phyloP scores from a whole-genome alignment of 2,888 invertebrate species.

The Euzophera pinguis region DNA sequence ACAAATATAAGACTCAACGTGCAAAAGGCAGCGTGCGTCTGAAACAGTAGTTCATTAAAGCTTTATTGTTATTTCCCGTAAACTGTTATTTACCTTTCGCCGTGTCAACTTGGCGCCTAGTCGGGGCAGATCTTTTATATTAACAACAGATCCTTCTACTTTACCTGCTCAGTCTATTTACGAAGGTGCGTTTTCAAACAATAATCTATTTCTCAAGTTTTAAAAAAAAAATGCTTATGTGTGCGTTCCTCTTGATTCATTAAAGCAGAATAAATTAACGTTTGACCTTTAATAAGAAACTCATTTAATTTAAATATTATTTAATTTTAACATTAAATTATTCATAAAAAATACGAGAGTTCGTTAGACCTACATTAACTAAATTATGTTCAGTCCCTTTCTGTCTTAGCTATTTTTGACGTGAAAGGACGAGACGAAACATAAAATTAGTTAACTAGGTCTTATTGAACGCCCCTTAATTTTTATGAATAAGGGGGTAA shows the following conservation, averaged over 20 bases:
- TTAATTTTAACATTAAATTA: no score
- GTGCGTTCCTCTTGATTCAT: background rate
- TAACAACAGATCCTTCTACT: conserved; percentile 40
- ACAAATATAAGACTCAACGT: conserved; percentile 34
- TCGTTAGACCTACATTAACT: no score
- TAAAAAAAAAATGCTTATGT: background rate
- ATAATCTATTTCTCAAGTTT: conserved; percentile 31
- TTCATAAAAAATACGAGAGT: no score
- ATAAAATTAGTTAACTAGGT: no score
- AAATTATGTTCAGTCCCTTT: no score
- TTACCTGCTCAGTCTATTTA: conserved; percentile 44
- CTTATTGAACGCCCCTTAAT: no score
- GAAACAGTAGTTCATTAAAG: conserved; percentile 61
- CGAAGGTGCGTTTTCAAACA: conserved; percentile 45
- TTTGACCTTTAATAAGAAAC: background rate
- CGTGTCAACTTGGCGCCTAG: conserved; percentile 29
- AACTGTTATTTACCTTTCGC: conserved; percentile 56
- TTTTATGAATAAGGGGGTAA: no score
- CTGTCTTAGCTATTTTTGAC: no score
- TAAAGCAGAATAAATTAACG: background rate
- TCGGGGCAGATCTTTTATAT: conserved; percentile 32
- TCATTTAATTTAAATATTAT: background rate
- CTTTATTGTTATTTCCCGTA: conserved; percentile 56
- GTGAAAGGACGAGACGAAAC: no score
- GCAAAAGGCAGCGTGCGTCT: conserved; percentile 42